These are phyloP conservation scores for Bellardia bayeri DNA, from an alignment of 2,888 invertebrate genomes.

Conservation along the genomic window DNA sequence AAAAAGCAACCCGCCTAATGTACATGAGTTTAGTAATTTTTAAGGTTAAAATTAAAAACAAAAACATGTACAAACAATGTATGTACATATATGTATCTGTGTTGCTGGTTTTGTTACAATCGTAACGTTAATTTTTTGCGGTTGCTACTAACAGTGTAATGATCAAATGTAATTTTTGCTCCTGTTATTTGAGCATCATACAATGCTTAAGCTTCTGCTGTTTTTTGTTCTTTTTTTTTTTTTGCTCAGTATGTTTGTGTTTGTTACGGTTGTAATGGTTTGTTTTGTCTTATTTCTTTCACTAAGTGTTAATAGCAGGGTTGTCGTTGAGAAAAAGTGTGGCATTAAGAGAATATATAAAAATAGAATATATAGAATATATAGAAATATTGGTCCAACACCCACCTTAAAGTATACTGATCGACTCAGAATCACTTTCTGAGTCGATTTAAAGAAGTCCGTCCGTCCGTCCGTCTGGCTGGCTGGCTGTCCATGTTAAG, in stretches of 20 bases:
- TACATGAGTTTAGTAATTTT: conserved; percentile 5
- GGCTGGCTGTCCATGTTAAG: too few relatives aligned
- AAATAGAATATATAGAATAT: too few relatives aligned
- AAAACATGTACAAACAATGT: too few relatives aligned
- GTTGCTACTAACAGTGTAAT: conserved; percentile 47
- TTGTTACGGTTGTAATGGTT: conserved; percentile 17
- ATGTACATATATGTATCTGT: not conserved
- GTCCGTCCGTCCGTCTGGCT: too few relatives aligned
- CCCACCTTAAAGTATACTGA: too few relatives aligned
- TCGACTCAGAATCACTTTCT: too few relatives aligned
- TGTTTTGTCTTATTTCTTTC: conserved; percentile 6
- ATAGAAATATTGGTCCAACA: too few relatives aligned
- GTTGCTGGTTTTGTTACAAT: conserved; percentile 4
- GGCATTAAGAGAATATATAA: too few relatives aligned
- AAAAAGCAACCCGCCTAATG: not conserved
- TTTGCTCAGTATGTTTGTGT: not conserved
- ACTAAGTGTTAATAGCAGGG: not conserved
- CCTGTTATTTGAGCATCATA: conserved; percentile 18
- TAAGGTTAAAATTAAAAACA: conserved; percentile 25
- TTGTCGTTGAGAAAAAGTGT: too few relatives aligned
- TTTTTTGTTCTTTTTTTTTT: not conserved
- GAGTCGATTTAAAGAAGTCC: too few relatives aligned
- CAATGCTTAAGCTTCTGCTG: conserved; percentile 21
- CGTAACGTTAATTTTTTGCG: conserved; percentile 20
- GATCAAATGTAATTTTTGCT: conserved; percentile 11